Base-by-base conservation (phyloP, 2,113 vertebrate genomes). In the Colius striatus region DNA sequence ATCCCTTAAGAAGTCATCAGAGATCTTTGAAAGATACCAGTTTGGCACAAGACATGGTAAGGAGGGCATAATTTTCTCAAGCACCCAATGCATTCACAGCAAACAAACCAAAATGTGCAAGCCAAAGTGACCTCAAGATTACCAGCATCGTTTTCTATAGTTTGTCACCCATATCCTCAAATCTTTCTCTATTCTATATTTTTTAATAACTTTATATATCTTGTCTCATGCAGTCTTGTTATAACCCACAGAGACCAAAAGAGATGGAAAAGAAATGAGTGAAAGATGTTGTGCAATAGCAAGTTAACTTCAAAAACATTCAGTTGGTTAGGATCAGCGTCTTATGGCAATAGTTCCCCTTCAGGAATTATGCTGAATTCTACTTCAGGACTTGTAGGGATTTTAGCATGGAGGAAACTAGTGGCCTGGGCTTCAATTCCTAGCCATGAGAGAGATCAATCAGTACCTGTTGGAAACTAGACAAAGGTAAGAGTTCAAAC, bases 161-260 rank as follows among this genome's bases (percentile, higher is more conserved):
- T 38, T 12, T 18, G 10, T 25, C 58, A 43, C 26, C 10, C 41
- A 84, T 19, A 5, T 11, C 14, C 19, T 53, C 41, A 11, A 45
- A n/a, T 43, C 25, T 6, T n/a, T 62, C 5, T 50, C 21, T 51
- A 20, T 14, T 3, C 3, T 7, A 34, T 76, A 53, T 43, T 45
- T 38, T 9, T 41, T 10, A 41, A 41, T 41, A 41, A 58, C 11
- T 34, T 26, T 2, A 30, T 8, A 2, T 14, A 6, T 4, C 29
- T 77, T 60, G 20, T 8, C 9, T 23, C 29, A 38, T 3, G 0
- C 2, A 63, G 16, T 4, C n/a, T 26, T 30, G 7, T 12, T 43
- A 43, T 60, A 74, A 58, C 7, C 19, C 22, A 23, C 4, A 5
- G 29, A 67, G 72, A 58, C 3, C 15, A 51, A 38, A 16, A 19